Evolutionary conservation across 2,797 vertebrate genomes (phyloP), one percentile per base, ranked within the genome.

Genomic region (Synaphobranchus kaupii): DNA sequence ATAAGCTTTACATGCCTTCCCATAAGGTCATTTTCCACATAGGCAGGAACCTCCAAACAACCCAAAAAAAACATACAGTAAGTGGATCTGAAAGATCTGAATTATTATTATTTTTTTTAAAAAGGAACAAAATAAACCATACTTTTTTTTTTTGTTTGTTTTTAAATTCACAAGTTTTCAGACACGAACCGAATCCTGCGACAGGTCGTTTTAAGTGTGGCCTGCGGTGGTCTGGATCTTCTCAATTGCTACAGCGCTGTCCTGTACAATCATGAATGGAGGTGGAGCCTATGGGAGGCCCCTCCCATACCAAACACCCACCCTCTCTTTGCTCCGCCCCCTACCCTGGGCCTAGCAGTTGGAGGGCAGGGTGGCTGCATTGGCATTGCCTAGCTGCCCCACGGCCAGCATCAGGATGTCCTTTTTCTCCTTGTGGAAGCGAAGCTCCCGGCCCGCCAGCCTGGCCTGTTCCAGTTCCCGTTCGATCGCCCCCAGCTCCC

Each of bases 381-480:
- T 96, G 85, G 95, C 95, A 0, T 94, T 97, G 90, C 90, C 98
- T 94, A 52, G 97, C 94, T 34, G 98, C 94, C 96, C 96, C 91
- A 97, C 94, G 0, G 96, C 96, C 66, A 96, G 88, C 93, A 97
- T 95, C 88, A 97, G 94, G 94, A 97, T 97, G 94, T 97, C 96
- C 89, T 96, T 97, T 95, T 96, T 97, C 94, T 97, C 96, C 91
- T 97, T 97, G 90, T 99, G 97, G 95, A 99, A 99, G 0, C 98
- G 96, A 54, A 99, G 96, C 95, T 99, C 98, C 90, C 98, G 96
- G 50, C 98, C 98, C 0, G 98, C 98, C 93, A 99, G 96, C 84
- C 98, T 95, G 8, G 98, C 98, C 5, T 98, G 97, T 10, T 99
- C 98, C 94, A 99, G 95, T 90, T 99, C 97, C 0, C 97, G 95